A percentile compares a stretch with the other conserved stretches of the same genome.
Evolutionary conservation across 1,140 invertebrate species (phyloP).

Genomic region (Atta cephalotes): DNA sequence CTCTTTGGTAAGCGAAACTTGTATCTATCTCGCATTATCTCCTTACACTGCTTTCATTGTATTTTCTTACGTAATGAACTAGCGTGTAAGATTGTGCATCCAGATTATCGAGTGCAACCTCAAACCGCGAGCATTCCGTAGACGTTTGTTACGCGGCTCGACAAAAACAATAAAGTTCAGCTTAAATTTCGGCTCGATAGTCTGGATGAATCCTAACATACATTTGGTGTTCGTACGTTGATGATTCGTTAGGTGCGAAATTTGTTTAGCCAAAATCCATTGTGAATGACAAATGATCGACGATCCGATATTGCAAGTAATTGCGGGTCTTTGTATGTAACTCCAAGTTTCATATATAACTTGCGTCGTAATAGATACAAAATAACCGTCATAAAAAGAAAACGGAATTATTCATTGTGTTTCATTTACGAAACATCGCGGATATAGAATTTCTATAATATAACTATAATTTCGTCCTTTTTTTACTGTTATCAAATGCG

Average conservation of each 20-base stretch:
- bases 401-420: neutral
- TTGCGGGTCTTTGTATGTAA: neutral
- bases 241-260: no score
- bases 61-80: neutral
- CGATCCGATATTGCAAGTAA: neutral
- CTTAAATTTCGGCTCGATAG: no score
- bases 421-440: neutral
- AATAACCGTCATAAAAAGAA: neutral
- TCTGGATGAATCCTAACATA: no score
- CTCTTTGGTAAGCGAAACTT: neutral
- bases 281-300: neutral
- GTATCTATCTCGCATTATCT: neutral
- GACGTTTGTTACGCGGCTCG: no score
- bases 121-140: no score
- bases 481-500: neutral
- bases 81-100: neutral
- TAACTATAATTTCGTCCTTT: neutral
- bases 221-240: neutral
- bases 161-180: no score
- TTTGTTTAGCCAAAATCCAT: neutral
- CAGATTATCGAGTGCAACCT: no score
- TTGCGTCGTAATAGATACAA: neutral
- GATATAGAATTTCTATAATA: neutral
- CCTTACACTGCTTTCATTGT: neutral
- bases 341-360: neutral